phyloP scores from a whole-genome alignment of 2,113 vertebrate genomes.

The Phrynosoma blainvillii region DNA sequence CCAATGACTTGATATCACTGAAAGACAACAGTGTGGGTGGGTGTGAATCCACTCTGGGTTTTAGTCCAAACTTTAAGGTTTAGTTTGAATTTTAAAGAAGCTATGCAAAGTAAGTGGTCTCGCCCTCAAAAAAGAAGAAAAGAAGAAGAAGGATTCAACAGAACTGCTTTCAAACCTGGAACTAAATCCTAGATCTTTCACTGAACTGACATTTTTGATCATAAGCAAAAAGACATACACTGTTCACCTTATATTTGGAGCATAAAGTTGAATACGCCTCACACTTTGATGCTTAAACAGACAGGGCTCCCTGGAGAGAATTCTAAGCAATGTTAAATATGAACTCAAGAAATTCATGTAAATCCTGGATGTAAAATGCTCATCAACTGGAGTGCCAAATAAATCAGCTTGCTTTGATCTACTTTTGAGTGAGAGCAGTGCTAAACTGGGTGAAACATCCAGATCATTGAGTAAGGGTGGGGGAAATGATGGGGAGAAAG shows the following conservation, averaged over 20 bases:
- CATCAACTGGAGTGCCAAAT: constrained; percentile 32
- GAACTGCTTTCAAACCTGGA: not conserved
- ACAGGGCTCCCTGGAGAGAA: constrained; percentile 19
- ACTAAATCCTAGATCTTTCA: not conserved
- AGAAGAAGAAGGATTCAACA: not conserved
- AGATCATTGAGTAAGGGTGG: constrained; percentile 2
- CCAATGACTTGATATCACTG: too few relatives aligned
- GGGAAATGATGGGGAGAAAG: too few relatives aligned
- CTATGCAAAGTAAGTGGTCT: too few relatives aligned
- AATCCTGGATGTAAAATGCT: constrained; percentile 32
- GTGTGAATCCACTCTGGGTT: too few relatives aligned
- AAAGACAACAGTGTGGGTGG: too few relatives aligned
- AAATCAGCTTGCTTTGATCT: constrained; percentile 44
- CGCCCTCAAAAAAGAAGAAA: too few relatives aligned
- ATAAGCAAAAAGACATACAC: not conserved
- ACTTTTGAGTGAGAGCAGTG: constrained; percentile 35
- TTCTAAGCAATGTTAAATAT: constrained; percentile 35
- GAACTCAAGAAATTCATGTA: constrained; percentile 43
- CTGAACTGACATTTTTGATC: constrained; percentile 33
- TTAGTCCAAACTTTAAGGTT: too few relatives aligned
- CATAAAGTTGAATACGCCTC: constrained; percentile 18
- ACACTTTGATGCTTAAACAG: not conserved
- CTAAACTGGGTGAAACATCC: constrained; percentile 19
- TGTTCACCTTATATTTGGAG: constrained; percentile 40
- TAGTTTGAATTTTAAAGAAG: too few relatives aligned